Percentiles rank a stretch among this genome's conserved stretches.
These are phyloP conservation scores for Tetanocera ferruginea DNA, from an alignment of 2,888 invertebrate species.

Conservation along the genomic window DNA sequence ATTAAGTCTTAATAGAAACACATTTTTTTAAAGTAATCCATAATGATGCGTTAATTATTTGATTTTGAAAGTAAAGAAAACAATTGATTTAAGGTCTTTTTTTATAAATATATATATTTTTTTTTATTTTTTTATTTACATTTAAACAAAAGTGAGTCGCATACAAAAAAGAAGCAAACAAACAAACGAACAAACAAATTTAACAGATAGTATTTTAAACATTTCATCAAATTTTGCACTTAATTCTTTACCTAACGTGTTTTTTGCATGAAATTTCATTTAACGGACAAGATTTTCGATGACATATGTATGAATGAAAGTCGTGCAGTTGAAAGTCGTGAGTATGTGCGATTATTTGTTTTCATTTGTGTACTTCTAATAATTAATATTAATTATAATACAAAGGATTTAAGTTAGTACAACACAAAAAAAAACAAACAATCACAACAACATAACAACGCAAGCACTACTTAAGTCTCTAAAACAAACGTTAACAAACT, in stretches of 20 bases:
- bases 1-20: too few relatives aligned
- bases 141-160: conserved; percentile 16
- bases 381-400: too few relatives aligned
- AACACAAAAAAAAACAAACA: background rate
- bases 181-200: conserved; percentile 19
- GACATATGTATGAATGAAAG: background rate
- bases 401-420: background rate
- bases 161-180: conserved; percentile 39
- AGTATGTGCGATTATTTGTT: background rate
- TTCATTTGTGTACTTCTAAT: background rate
- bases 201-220: background rate
- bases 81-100: background rate
- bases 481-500: conserved; percentile 15
- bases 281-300: background rate
- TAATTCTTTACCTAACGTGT: background rate
- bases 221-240: conserved; percentile 2
- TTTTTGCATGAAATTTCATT: background rate
- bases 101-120: background rate
- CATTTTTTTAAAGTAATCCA: too few relatives aligned
- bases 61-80: background rate
- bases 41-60: too few relatives aligned
- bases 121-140: conserved; percentile 14
- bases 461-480: background rate
- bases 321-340: too few relatives aligned
- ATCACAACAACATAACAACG: background rate